Base-by-base conservation (phyloP, 1,140 invertebrate genomes). In the Hirudo medicinalis region DNA sequence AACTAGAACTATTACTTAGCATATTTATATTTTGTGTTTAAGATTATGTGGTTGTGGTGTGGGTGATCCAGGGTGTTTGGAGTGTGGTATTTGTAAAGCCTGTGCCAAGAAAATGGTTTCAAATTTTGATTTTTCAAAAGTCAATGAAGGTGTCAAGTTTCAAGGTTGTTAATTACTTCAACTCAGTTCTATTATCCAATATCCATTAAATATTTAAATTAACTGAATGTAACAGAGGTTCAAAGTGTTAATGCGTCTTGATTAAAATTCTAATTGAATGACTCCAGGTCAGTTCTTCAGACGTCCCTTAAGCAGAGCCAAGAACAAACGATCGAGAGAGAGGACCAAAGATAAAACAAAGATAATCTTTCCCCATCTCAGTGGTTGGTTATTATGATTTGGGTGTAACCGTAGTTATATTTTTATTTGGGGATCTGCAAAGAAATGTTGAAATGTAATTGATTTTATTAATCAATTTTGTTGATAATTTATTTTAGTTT, bases 21-120 rank as follows among this genome's bases (percentile, higher is more conserved):
- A 72, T 55, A 55, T 70, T 29, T 49, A 49, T 15, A 15, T 49
- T 49, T 49, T 49, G 43, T 49, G 43, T 72, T 75, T 54, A 71
- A 93, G 91, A 76, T 89, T 90, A 77, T 98, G 94, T 84, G 92
- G 91, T 2, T 97, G 94, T 85, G 94, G 94, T 20, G 89, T 91
- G 78, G 94, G 93, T 20, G 94, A 97, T 79, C 90, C 91, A 55
- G 92, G 94, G 0, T 97, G 94, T 79, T 86, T 88, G 1, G 87
- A 90, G 75, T 98, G 95, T 82, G 93, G 94, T 0, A 89, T 90
- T 49, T 98, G 95, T 81, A 83, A 90, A 67, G 86, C 89, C 22
- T 97, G 94, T 82, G 91, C 89, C 0, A 85, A 87, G 40, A 88
- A 90, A 25, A 15, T 49, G 43, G 43, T 17, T 49, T 17, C 43